These are phyloP conservation scores for Benitochromis conjunctus DNA, from an alignment of 2,113 vertebrate species.

Conservation along the genomic window DNA sequence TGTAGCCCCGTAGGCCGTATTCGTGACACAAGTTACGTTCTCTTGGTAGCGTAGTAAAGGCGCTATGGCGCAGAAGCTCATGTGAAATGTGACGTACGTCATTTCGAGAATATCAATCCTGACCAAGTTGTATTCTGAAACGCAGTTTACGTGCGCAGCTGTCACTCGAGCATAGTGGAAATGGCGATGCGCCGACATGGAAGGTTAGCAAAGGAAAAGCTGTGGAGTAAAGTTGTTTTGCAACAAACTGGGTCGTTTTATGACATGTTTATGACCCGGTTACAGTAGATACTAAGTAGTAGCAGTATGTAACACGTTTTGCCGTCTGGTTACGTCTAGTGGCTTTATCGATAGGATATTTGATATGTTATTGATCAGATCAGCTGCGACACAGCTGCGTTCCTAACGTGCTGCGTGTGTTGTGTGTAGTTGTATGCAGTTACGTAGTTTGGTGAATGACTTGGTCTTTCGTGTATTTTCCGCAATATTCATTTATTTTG, in stretches of 20 bases:
- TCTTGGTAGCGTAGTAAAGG: slow-evolving; percentile 42
- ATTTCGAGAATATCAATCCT: slow-evolving; percentile 43
- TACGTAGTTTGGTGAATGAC: neutral
- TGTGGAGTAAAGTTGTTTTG: neutral
- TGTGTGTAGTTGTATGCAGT: neutral
- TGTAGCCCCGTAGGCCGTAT: slow-evolving; percentile 73
- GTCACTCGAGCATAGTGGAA: slow-evolving; percentile 39
- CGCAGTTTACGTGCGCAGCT: slow-evolving; percentile 52
- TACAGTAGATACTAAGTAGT: neutral
- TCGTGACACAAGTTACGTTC: slow-evolving; percentile 68
- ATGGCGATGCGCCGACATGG: slow-evolving; percentile 25
- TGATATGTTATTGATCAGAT: neutral
- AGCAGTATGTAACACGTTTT: neutral
- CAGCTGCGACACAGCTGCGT: neutral
- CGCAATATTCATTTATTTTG: neutral
- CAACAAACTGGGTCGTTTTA: neutral
- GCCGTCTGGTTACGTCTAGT: neutral
- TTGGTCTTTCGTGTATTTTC: neutral
- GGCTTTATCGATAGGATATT: neutral
- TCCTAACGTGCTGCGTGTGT: neutral
- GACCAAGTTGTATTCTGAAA: slow-evolving; percentile 47
- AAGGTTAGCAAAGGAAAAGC: slow-evolving; percentile 21
- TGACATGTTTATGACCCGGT: neutral
- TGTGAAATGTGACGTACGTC: slow-evolving; percentile 29
- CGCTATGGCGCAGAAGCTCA: slow-evolving; percentile 34